These are phyloP conservation scores for Scaptomyza reducta DNA, from an alignment of 2,888 invertebrate species.

Conservation along the genomic window DNA sequence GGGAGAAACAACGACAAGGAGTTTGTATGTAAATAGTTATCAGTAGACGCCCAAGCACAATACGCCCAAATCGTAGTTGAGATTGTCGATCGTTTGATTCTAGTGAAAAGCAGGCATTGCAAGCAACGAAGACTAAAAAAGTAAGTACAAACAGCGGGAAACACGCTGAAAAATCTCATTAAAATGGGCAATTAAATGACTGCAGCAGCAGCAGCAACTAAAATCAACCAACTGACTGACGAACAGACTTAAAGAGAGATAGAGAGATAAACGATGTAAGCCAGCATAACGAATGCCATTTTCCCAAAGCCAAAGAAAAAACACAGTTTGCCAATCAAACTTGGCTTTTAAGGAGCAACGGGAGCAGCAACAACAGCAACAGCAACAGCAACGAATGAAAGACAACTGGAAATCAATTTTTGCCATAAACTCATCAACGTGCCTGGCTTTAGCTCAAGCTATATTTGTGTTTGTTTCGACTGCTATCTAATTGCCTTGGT, in stretches of 20 bases:
- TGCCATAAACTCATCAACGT: constrained; percentile 77
- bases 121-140: constrained; percentile 27
- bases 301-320: constrained; percentile 41
- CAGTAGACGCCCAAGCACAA: constrained; percentile 74
- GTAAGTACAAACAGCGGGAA: constrained; percentile 33
- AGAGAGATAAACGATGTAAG: constrained; percentile 19
- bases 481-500: constrained; percentile 76
- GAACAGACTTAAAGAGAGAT: constrained; percentile 20
- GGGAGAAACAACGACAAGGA: constrained; percentile 55
- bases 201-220: constrained; percentile 55
- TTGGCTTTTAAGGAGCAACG: constrained; percentile 32
- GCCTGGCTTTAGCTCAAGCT: constrained; percentile 14
- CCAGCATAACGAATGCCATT: constrained; percentile 58
- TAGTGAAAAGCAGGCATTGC: constrained; percentile 54
- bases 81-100: constrained; percentile 31
- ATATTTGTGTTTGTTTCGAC: constrained; percentile 31
- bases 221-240: constrained; percentile 59
- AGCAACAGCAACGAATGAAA: constrained; percentile 34
- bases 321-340: constrained; percentile 61
- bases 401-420: constrained; percentile 80
- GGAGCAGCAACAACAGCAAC: constrained; percentile 43
- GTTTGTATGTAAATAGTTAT: constrained; percentile 66
- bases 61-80: constrained; percentile 61
- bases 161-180: constrained; percentile 74
- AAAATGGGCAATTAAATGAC: constrained; percentile 80